A percentile compares a stretch with the other conserved stretches of the same genome.
These are phyloP conservation scores for Pituophis catenifer DNA, from an alignment of 2,113 vertebrate species.

Conservation along the genomic window DNA sequence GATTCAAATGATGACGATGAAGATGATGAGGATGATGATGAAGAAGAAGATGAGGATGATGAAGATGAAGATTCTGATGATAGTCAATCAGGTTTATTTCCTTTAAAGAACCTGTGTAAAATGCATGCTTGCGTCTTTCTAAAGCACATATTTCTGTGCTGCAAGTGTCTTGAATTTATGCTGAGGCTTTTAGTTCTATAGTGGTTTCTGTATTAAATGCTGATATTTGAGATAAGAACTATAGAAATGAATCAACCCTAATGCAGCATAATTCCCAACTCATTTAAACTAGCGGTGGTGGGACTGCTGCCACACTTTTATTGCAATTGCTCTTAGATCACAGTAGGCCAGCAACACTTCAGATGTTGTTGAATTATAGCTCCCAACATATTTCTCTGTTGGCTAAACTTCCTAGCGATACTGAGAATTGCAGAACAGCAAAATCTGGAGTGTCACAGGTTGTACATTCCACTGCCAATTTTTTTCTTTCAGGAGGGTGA, in stretches of 20 bases:
- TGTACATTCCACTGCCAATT: background rate
- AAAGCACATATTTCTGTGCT: background rate
- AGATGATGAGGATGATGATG: constrained; percentile 90
- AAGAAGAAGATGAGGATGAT: constrained; percentile 86
- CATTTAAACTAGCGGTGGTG: background rate
- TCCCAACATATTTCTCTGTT: background rate
- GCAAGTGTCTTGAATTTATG: background rate
- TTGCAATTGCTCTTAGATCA: background rate
- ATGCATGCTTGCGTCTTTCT: background rate
- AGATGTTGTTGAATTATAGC: background rate
- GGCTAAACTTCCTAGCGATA: background rate
- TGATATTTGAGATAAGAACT: background rate
- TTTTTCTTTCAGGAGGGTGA: background rate
- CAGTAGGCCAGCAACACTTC: background rate
- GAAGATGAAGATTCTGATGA: constrained; percentile 88
- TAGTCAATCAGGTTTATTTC: constrained; percentile 88
- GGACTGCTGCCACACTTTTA: background rate
- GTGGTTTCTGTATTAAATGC: background rate
- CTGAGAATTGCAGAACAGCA: background rate
- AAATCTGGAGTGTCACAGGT: background rate
- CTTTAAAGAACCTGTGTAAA: constrained; percentile 50
- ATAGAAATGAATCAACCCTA: background rate
- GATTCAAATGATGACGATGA: constrained; percentile 90
- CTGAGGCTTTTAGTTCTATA: background rate
- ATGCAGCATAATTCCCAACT: background rate